These are phyloP conservation scores for Cyphotilapia sp. DNA, from an alignment of 2,113 vertebrate genomes.

Conservation along the genomic window DNA sequence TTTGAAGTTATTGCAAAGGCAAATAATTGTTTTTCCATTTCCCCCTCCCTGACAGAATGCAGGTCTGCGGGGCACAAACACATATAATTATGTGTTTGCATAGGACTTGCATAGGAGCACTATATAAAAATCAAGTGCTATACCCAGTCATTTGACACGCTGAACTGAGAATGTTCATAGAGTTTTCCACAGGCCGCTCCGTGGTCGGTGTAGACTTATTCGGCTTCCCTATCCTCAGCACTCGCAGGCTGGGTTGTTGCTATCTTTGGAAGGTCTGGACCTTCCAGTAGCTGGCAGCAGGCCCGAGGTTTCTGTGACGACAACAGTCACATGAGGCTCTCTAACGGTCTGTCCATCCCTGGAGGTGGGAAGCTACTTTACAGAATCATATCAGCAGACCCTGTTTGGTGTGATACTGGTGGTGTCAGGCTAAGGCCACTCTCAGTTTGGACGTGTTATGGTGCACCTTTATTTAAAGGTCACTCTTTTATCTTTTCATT, in stretches of 20 bases:
- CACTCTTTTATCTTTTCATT: background rate
- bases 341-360: background rate
- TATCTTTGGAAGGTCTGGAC: constrained; percentile 54
- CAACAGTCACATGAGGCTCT: constrained; percentile 43
- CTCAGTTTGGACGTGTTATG: background rate
- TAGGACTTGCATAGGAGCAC: constrained; percentile 4
- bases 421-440: background rate
- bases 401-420: background rate
- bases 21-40: constrained; percentile 39
- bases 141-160: constrained; percentile 49
- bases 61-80: constrained; percentile 31
- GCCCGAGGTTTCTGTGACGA: constrained; percentile 30
- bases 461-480: background rate
- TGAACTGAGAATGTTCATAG: constrained; percentile 41
- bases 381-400: constrained; percentile 12
- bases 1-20: constrained; percentile 21
- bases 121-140: constrained; percentile 40
- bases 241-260: constrained; percentile 11
- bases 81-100: constrained; percentile 36
- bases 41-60: constrained; percentile 23
- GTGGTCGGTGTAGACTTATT: constrained; percentile 2
- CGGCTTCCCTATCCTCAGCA: background rate
- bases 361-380: background rate
- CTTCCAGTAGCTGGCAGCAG: constrained; percentile 19
- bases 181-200: constrained; percentile 16